Conservation (phyloP, 1,140 invertebrate species). For the Lasaia peninsularis region DNA sequence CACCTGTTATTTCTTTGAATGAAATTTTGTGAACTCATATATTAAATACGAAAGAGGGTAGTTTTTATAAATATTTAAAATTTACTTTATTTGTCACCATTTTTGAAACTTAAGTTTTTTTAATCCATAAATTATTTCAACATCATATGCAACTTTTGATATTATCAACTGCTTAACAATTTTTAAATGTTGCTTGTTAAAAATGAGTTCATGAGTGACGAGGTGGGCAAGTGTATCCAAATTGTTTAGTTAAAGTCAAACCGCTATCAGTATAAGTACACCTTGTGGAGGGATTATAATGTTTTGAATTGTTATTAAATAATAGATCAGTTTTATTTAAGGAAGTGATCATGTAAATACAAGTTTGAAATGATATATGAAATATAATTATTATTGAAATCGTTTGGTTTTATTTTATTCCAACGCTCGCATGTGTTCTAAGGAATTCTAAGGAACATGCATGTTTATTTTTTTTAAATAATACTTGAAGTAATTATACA, state of each 20-base stretch:
- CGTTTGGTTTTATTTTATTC: slow-evolving; percentile 22
- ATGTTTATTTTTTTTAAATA: no score
- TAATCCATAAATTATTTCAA: no score
- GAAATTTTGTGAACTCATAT: neutral
- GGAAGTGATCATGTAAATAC: slow-evolving; percentile 71
- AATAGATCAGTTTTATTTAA: slow-evolving; percentile 58
- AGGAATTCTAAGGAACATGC: no score
- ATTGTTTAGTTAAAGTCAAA: slow-evolving; percentile 12
- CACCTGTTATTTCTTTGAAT: neutral
- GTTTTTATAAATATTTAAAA: no score
- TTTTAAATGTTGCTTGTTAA: neutral
- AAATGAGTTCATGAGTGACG: neutral
- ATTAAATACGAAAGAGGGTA: no score
- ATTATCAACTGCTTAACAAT: no score
- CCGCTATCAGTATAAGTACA: slow-evolving; percentile 57
- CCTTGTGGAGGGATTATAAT: slow-evolving; percentile 45
- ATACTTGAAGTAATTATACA: no score
- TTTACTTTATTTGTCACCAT: no score
- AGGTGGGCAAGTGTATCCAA: neutral
- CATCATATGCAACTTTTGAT: no score
- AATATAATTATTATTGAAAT: slow-evolving; percentile 59
- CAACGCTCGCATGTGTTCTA: neutral
- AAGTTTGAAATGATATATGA: slow-evolving; percentile 67
- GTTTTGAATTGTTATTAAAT: slow-evolving; percentile 64
- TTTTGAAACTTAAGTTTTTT: no score